Evolutionary conservation across 1,140 invertebrate genomes (phyloP).

Genomic region (Lanistes nyassanus): DNA sequence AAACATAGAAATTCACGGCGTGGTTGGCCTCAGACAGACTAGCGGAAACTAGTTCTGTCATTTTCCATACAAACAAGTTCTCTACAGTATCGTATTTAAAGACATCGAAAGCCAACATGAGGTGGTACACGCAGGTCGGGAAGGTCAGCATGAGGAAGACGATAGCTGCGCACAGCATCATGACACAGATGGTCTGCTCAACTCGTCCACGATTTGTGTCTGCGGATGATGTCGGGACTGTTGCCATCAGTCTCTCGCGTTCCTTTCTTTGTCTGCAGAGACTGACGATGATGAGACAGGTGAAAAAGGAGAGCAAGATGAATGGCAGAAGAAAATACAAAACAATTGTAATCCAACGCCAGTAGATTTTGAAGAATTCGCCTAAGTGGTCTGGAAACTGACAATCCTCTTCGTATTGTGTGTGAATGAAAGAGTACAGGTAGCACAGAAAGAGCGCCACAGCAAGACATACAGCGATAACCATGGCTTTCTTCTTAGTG

Average conservation of each 20-base stretch:
- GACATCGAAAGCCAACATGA: conserved; percentile 9
- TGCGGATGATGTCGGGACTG: not conserved
- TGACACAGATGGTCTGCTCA: conserved; percentile 39
- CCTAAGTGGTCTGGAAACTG: conserved; percentile 20
- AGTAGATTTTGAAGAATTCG: conserved; percentile 28
- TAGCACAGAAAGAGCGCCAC: conserved; percentile 36
- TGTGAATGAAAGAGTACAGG: conserved; percentile 40
- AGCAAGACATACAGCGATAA: no score
- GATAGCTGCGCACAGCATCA: conserved; percentile 31
- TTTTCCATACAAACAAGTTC: no score
- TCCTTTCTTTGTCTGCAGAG: conserved; percentile 33
- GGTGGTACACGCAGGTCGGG: no score
- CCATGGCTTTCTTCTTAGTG: no score
- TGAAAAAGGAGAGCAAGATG: conserved; percentile 37
- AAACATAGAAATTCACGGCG: conserved; percentile 37
- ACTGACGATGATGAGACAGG: conserved; percentile 34
- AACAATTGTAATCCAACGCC: conserved; percentile 48
- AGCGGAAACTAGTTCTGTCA: conserved; percentile 22
- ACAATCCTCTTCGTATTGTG: conserved; percentile 26
- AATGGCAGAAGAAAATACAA: conserved; percentile 44
- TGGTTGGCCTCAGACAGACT: conserved; percentile 31
- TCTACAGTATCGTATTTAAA: no score
- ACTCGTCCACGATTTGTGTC: conserved; percentile 30
- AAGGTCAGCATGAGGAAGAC: conserved; percentile 32
- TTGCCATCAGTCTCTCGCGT: conserved; percentile 14